phyloP scores from a whole-genome alignment of 2,113 vertebrate species.

The Dicerorhinus sumatrensis region DNA sequence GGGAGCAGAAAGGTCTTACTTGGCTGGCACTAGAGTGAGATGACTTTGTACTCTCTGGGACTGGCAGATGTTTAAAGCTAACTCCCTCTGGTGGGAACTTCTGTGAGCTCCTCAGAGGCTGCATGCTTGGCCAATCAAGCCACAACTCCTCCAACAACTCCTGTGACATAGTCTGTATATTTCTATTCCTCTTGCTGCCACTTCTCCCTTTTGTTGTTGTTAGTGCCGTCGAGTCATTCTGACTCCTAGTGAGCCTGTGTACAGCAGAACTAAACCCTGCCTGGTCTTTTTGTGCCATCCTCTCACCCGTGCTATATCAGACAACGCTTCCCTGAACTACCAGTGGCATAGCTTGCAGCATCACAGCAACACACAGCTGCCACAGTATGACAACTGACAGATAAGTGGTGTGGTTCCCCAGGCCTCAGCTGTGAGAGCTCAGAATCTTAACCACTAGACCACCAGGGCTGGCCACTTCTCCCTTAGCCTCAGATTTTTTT shows the following conservation, averaged over 20 bases:
- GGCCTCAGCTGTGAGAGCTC: too few relatives aligned
- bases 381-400: too few relatives aligned
- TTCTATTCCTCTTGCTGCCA: neutral
- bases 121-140: neutral
- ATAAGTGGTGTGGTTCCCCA: too few relatives aligned
- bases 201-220: neutral
- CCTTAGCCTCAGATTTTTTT: neutral
- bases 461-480: neutral
- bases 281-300: too few relatives aligned
- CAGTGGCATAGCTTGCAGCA: too few relatives aligned
- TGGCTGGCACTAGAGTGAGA: neutral
- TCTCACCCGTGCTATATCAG: too few relatives aligned
- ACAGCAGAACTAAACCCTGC: too few relatives aligned
- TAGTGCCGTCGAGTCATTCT: too few relatives aligned
- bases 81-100: neutral
- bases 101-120: neutral
- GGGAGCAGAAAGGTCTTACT: neutral
- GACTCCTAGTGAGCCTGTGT: too few relatives aligned
- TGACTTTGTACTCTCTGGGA: neutral
- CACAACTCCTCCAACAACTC: neutral
- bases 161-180: neutral
- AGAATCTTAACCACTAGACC: too few relatives aligned
- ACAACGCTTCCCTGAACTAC: too few relatives aligned
- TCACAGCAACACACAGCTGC: too few relatives aligned
- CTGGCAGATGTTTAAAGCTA: neutral